A percentile compares a stretch with the other conserved stretches of the same genome.
phyloP scores from a whole-genome alignment of 2,113 vertebrate genomes.

The Plecotus auritus region DNA sequence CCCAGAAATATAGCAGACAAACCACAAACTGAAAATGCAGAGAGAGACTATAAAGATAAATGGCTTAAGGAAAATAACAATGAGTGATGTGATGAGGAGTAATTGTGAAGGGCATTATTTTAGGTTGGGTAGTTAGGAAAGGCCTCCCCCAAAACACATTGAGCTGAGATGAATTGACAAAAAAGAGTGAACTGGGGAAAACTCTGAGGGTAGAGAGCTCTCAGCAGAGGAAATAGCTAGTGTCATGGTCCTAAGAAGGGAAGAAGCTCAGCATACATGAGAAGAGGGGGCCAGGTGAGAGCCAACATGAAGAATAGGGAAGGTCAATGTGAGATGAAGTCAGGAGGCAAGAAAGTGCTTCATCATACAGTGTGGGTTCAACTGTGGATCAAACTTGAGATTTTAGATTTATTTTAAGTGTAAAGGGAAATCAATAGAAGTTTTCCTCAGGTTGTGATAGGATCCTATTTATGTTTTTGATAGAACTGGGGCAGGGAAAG shows the following conservation, averaged over 20 bases:
- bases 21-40: not conserved
- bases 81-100: not conserved
- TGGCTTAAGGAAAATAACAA: not conserved
- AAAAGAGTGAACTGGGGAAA: not conserved
- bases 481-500: not conserved
- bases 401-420: not conserved
- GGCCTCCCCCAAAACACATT: accelerated
- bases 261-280: not conserved
- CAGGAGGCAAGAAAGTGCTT: not conserved
- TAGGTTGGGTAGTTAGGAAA: not conserved
- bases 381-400: not conserved
- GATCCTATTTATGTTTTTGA: not conserved
- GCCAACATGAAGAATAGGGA: not conserved
- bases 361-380: too few species aligned
- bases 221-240: not conserved
- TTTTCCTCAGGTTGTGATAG: not conserved
- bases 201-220: not conserved
- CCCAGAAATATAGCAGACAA: not conserved
- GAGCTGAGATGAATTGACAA: not conserved
- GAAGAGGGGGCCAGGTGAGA: not conserved
- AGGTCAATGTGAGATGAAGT: not conserved
- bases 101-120: not conserved
- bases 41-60: not conserved
- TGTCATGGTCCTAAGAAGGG: not conserved
- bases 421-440: not conserved